Evolutionary conservation across 2,888 invertebrate genomes (phyloP).

Genomic region (Epistrophe grossulariae): DNA sequence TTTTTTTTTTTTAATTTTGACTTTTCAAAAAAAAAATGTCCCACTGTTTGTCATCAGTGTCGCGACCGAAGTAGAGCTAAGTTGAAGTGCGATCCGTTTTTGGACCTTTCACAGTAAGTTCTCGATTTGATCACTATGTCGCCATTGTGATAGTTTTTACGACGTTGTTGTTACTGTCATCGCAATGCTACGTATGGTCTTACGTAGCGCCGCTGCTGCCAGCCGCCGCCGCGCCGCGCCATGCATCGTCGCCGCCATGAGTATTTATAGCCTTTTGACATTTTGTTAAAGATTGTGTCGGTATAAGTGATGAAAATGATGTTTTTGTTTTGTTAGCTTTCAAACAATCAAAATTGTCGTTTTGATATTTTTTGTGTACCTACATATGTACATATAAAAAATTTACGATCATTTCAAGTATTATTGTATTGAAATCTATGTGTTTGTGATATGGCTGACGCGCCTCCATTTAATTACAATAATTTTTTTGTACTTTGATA

Average conservation of each 20-base stretch:
- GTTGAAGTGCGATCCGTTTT: conserved; percentile 63
- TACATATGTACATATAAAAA: background rate
- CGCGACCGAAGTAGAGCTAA: background rate
- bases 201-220: conserved; percentile 55
- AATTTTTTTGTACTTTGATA: conserved; percentile 17
- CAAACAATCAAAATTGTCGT: conserved; percentile 40
- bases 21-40: background rate
- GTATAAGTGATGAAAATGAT: conserved; percentile 19
- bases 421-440: conserved; percentile 20
- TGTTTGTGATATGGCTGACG: conserved; percentile 50
- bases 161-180: conserved; percentile 38
- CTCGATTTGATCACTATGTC: conserved; percentile 50
- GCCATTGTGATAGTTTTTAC: conserved; percentile 53
- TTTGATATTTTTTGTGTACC: conserved; percentile 2
- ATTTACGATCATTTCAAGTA: conserved; percentile 38
- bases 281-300: conserved; percentile 43
- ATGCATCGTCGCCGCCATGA: background rate
- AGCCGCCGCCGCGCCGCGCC: no score
- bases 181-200: conserved; percentile 42
- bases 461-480: conserved; percentile 59
- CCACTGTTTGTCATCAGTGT: background rate
- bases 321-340: conserved; percentile 39
- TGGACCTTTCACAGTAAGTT: conserved; percentile 65
- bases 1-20: no score
- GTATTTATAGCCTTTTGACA: conserved; percentile 22